phyloP scores from a whole-genome alignment of 2,888 invertebrate genomes.

The Aelia acuminata region DNA sequence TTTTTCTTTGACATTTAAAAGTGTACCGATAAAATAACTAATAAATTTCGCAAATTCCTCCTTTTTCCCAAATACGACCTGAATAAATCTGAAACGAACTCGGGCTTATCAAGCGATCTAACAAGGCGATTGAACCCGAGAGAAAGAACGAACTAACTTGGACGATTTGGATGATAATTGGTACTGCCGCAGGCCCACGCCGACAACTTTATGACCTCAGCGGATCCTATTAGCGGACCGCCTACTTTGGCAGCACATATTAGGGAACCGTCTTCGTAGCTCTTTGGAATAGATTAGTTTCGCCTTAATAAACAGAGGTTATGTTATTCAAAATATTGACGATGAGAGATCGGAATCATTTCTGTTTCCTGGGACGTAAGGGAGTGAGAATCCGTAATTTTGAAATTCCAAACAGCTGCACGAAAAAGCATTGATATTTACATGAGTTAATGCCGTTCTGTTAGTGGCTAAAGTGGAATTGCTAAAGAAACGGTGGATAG shows the following conservation, averaged over 20 bases:
- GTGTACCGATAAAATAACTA: too few relatives aligned
- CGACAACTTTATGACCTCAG: constrained; percentile 20
- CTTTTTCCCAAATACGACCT: not conserved
- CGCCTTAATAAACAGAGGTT: not conserved
- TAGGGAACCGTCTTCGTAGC: not conserved
- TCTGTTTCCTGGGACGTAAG: too few relatives aligned
- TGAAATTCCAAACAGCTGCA: too few relatives aligned
- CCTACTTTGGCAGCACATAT: not conserved
- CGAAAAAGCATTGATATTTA: too few relatives aligned
- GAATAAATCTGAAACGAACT: not conserved
- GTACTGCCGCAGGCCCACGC: not conserved
- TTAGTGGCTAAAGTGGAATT: too few relatives aligned
- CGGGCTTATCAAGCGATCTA: not conserved
- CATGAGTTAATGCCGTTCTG: too few relatives aligned
- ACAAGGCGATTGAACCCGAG: not conserved
- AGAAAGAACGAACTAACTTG: not conserved
- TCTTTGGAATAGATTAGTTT: constrained; percentile 6
- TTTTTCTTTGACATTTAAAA: too few relatives aligned
- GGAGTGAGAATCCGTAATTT: too few relatives aligned
- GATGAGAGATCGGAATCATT: too few relatives aligned
- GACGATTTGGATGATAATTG: constrained; percentile 34
- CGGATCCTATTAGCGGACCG: not conserved
- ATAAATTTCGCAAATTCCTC: not conserved
- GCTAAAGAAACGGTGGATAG: too few relatives aligned
- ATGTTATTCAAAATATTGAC: not conserved